phyloP scores from a whole-genome alignment of 2,113 vertebrate species.

The Sinocyclocheilus rhinocerous region DNA sequence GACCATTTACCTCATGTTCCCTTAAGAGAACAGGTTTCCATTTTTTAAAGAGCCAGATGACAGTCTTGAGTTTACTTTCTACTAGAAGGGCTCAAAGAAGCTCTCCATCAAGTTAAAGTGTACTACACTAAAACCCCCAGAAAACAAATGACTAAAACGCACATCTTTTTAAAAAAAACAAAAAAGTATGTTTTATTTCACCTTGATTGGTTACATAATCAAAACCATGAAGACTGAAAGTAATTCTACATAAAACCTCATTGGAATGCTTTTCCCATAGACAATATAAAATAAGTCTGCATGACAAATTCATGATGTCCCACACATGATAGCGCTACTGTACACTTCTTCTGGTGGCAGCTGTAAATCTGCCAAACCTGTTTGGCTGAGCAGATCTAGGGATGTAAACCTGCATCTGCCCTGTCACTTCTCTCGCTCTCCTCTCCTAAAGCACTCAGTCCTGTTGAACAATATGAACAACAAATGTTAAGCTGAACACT shows the following conservation, averaged over 20 bases:
- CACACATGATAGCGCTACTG: constrained; percentile 75
- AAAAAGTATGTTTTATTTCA: constrained; percentile 90
- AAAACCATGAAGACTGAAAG: constrained; percentile 81
- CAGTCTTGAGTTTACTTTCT: neutral
- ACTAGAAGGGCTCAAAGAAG: neutral
- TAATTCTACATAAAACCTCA: constrained; percentile 84
- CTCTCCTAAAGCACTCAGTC: constrained; percentile 95
- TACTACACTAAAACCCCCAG: constrained; percentile 44
- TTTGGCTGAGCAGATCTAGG: constrained; percentile 92
- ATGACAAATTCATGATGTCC: constrained; percentile 76
- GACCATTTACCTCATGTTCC: too few relatives aligned
- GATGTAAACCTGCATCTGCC: constrained; percentile 94
- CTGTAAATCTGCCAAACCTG: constrained; percentile 87
- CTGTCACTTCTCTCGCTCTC: constrained; percentile 93
- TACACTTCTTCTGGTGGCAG: constrained; percentile 88
- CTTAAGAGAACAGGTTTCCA: too few relatives aligned
- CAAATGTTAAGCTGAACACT: constrained; percentile 90
- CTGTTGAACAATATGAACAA: constrained; percentile 98
- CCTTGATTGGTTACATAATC: constrained; percentile 84
- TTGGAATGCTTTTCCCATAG: constrained; percentile 89
- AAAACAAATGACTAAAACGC: constrained; percentile 69
- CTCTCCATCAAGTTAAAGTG: neutral
- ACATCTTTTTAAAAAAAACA: constrained; percentile 69
- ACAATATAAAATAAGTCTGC: constrained; percentile 76
- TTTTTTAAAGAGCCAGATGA: neutral